Evolutionary conservation across 2,113 vertebrate species (phyloP).

Genomic region (Hippocampus barbouri): DNA sequence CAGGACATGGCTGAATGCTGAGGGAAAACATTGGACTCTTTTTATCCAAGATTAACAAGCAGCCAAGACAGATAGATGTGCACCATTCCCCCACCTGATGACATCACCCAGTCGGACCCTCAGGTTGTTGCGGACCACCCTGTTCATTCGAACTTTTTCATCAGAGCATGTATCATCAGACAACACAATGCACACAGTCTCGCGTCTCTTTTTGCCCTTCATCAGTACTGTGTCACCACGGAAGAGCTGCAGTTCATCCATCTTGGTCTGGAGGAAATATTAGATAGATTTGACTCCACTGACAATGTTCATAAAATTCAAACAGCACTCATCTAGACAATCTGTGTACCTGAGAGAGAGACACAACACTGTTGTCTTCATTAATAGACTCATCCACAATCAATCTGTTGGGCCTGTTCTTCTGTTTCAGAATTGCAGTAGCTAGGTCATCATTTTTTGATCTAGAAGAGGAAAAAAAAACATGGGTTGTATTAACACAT

Average conservation of each 20-base stretch:
- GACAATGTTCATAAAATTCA: neutral
- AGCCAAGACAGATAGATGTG: neutral
- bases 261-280: conserved; percentile 80
- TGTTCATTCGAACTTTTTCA: conserved; percentile 99
- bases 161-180: conserved; percentile 97
- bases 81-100: conserved; percentile 79
- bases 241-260: conserved; percentile 98
- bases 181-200: conserved; percentile 96
- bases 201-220: conserved; percentile 96
- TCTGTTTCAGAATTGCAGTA: conserved; percentile 98
- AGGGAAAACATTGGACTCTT: conserved; percentile 8
- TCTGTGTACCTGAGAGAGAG: conserved; percentile 87
- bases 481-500: neutral
- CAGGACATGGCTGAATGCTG: conserved; percentile 98
- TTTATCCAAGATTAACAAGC: neutral
- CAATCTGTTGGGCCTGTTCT: conserved; percentile 95
- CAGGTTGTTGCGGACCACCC: conserved; percentile 96
- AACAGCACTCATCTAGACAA: neutral
- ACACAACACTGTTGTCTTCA: conserved; percentile 98
- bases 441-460: conserved; percentile 95
- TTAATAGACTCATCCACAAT: conserved; percentile 99
- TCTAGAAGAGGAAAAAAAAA: conserved; percentile 56
- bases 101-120: conserved; percentile 94
- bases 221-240: conserved; percentile 95
- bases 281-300: neutral